Evolutionary conservation across 2,113 vertebrate genomes (phyloP).

Genomic region (Microtus ochrogaster): DNA sequence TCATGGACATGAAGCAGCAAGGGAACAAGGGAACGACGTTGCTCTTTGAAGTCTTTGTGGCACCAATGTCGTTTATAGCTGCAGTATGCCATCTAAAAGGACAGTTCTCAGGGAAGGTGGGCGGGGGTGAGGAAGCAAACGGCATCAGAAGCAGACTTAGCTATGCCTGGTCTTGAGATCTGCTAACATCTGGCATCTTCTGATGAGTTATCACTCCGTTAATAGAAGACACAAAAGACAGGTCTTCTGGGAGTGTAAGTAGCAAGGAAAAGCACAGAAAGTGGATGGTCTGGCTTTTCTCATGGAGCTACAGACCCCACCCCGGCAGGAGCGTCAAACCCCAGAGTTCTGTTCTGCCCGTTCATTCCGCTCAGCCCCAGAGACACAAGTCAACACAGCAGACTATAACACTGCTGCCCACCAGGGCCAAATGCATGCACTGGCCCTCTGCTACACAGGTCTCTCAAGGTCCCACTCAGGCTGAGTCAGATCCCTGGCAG

Average conservation of each 20-base stretch:
- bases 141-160: not conserved
- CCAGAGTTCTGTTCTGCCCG: not conserved
- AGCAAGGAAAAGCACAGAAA: not conserved
- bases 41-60: conserved; percentile 13
- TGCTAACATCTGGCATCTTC: not conserved
- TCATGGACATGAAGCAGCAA: not conserved
- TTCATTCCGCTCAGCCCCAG: not conserved
- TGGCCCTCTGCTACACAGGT: not conserved
- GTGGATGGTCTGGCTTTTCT: not conserved
- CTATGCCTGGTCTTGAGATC: not conserved
- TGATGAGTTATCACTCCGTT: not conserved
- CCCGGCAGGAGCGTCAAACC: not conserved
- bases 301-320: not conserved
- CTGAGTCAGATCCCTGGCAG: not conserved
- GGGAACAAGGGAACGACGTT: not conserved
- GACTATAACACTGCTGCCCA: not conserved
- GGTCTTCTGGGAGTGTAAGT: not conserved
- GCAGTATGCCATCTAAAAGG: not conserved
- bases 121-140: not conserved
- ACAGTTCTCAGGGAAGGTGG: not conserved
- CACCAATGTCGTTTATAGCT: not conserved
- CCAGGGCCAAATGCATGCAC: not conserved
- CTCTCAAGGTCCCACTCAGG: not conserved
- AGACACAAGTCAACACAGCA: not conserved
- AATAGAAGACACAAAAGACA: not conserved